phyloP scores from a whole-genome alignment of 1,140 invertebrate species.

The Drosophila parvula region DNA sequence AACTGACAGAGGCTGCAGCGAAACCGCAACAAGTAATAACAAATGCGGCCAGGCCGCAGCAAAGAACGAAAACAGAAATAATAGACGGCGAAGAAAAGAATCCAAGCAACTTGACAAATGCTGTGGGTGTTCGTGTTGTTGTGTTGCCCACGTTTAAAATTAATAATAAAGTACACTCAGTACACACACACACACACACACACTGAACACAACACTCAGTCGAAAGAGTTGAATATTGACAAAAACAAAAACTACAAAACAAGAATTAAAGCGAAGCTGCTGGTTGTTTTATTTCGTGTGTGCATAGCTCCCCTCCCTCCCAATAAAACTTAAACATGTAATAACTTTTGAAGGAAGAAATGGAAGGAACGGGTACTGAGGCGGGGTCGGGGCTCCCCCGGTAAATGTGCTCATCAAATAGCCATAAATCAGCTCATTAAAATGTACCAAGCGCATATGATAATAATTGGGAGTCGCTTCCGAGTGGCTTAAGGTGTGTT shows the following conservation, averaged over 20 bases:
- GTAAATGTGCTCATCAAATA: conserved; percentile 75
- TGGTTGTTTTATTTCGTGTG: conserved; percentile 29
- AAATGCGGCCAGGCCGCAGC: conserved; percentile 71
- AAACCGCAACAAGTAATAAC: conserved; percentile 73
- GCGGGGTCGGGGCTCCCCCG: conserved; percentile 16
- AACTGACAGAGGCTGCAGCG: conserved; percentile 31
- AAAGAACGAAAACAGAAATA: conserved; percentile 29
- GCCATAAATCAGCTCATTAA: conserved; percentile 80
- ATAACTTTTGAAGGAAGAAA: conserved; percentile 45
- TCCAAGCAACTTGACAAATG: conserved; percentile 72
- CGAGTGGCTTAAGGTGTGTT: conserved; percentile 53
- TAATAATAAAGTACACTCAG: conserved; percentile 75
- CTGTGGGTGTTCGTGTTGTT: conserved; percentile 74
- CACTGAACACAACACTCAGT: conserved; percentile 4
- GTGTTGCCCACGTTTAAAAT: conserved; percentile 69
- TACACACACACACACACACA: conserved; percentile 5
- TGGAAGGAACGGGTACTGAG: not conserved
- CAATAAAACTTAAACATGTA: conserved; percentile 59
- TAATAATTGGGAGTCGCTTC: conserved; percentile 24
- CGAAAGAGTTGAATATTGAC: conserved; percentile 63
- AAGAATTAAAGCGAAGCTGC: conserved; percentile 58
- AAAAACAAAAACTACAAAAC: conserved; percentile 12
- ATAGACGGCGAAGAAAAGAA: conserved; percentile 47
- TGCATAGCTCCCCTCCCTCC: conserved; percentile 24
- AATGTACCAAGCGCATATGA: conserved; percentile 32